These are phyloP conservation scores for Dromococcyx pavoninus DNA, from an alignment of 2,797 vertebrate genomes.

Conservation along the genomic window DNA sequence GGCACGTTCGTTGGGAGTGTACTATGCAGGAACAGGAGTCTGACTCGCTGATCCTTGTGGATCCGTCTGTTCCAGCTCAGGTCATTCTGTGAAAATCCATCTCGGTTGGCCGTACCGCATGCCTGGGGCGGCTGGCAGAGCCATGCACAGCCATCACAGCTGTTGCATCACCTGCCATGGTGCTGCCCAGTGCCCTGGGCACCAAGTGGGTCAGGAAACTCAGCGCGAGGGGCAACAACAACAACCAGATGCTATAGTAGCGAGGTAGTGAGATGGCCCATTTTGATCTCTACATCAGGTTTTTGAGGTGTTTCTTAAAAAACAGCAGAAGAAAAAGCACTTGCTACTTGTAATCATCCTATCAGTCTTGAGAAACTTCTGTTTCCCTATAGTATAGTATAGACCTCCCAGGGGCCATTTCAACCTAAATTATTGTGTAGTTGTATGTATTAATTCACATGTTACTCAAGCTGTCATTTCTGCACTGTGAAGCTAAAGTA, in stretches of 20 bases:
- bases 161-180: too few species aligned
- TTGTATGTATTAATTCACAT: neutral
- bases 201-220: fast-evolving
- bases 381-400: neutral
- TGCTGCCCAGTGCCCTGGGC: too few species aligned
- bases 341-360: too few species aligned
- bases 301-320: neutral
- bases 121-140: too few species aligned
- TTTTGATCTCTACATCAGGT: neutral
- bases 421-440: too few species aligned
- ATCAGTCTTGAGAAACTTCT: fast-evolving
- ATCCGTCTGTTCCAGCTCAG: too few species aligned
- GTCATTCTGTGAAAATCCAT: too few species aligned
- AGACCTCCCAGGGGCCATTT: fast-evolving
- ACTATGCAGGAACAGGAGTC: too few species aligned
- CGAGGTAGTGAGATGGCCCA: too few species aligned
- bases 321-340: neutral
- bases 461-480: neutral
- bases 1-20: too few species aligned
- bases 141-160: fast-evolving
- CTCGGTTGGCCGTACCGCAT: neutral
- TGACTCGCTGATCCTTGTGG: too few species aligned
- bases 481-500: neutral
- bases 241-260: neutral
- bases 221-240: neutral